Evolutionary conservation across 1,140 invertebrate genomes (phyloP).

Genomic region (Trissolcus basalis): DNA sequence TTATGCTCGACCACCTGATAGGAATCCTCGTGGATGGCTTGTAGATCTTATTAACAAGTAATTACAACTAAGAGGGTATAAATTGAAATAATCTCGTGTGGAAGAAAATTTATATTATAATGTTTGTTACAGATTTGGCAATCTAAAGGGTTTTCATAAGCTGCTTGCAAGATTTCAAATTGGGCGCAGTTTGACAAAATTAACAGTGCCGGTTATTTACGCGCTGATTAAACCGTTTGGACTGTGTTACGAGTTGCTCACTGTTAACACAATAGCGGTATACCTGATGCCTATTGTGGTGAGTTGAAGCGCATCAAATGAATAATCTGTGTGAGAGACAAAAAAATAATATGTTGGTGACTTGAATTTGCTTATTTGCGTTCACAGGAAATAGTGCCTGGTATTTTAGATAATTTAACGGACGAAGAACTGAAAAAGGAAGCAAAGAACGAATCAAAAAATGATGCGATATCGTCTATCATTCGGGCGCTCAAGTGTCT

Average conservation of each 20-base stretch:
- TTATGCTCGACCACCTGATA: conserved; percentile 86
- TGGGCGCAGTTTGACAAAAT: conserved; percentile 80
- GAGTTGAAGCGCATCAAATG: conserved; percentile 71
- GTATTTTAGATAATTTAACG: conserved; percentile 94
- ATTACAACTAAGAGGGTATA: conserved; percentile 22
- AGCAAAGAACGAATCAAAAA: conserved; percentile 96
- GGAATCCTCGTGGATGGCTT: conserved; percentile 92
- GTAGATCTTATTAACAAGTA: conserved; percentile 95
- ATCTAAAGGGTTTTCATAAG: conserved; percentile 91
- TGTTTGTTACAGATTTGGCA: conserved; percentile 83
- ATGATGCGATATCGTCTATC: conserved; percentile 92
- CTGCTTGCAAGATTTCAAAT: conserved; percentile 90
- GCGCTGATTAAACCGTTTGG: conserved; percentile 93
- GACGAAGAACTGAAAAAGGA: conserved; percentile 98
- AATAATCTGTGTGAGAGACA: no score
- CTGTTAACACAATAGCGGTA: conserved; percentile 91
- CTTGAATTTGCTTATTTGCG: conserved; percentile 26
- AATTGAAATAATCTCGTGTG: no score
- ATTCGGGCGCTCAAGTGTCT: conserved; percentile 93
- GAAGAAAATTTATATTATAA: background rate
- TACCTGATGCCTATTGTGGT: conserved; percentile 96
- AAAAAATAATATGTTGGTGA: no score
- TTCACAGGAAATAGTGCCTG: conserved; percentile 90
- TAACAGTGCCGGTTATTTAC: conserved; percentile 88
- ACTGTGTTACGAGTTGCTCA: conserved; percentile 93